These are phyloP conservation scores for Myodes glareolus DNA, from an alignment of 2,113 vertebrate species.

Conservation along the genomic window DNA sequence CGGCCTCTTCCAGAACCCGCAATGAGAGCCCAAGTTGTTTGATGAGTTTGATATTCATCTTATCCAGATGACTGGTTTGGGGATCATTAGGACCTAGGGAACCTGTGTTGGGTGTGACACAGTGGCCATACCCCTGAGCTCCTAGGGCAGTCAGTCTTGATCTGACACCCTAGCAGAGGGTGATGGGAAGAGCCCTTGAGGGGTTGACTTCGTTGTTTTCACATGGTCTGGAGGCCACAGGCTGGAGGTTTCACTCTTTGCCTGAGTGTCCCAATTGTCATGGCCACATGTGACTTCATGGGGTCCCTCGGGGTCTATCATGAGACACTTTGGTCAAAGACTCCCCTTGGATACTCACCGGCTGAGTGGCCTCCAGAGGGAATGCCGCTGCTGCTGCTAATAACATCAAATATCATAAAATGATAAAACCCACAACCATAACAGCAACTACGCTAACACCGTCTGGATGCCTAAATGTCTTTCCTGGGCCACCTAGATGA, in stretches of 20 bases:
- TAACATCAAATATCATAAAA: background rate
- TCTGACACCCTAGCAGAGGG: background rate
- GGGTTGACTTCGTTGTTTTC: background rate
- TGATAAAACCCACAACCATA: background rate
- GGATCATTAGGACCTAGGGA: slow-evolving; percentile 50
- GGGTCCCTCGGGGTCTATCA: background rate
- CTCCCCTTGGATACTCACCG: background rate
- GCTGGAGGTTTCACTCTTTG: background rate
- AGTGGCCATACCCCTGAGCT: background rate
- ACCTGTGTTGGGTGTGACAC: background rate
- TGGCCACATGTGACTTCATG: background rate
- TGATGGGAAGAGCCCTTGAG: background rate
- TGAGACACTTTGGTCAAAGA: background rate
- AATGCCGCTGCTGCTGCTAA: background rate
- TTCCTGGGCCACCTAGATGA: background rate
- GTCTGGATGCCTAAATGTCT: background rate
- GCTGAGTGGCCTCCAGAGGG: background rate
- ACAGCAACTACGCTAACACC: background rate
- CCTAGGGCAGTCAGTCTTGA: background rate
- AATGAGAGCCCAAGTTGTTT: slow-evolving; percentile 80
- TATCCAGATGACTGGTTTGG: slow-evolving; percentile 68
- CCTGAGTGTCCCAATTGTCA: background rate
- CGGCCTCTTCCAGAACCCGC: slow-evolving; percentile 79
- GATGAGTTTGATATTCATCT: slow-evolving; percentile 84
- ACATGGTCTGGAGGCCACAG: background rate